Conservation (phyloP, 2,797 vertebrate genomes). For the Melanogrammus aeglefinus region DNA sequence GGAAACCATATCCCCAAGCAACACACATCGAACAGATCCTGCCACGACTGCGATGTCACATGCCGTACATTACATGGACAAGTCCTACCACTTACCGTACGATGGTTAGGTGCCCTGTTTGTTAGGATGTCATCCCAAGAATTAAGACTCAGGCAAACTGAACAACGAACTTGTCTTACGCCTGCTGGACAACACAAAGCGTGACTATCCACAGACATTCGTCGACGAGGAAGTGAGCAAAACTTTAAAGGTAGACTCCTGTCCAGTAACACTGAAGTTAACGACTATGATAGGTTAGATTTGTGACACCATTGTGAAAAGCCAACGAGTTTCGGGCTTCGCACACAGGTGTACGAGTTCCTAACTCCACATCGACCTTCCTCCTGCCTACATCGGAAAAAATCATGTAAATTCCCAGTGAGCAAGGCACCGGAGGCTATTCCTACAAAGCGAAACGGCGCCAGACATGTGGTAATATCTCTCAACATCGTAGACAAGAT, state of each 20-base stretch:
- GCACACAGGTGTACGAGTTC: constrained; percentile 7
- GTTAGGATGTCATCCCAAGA: constrained; percentile 16
- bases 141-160: constrained; percentile 7
- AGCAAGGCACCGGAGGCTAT: too few species aligned
- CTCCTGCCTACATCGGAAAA: constrained; percentile 11
- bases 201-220: constrained; percentile 18
- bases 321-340: constrained; percentile 8
- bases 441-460: too few species aligned
- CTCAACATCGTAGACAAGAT: too few species aligned
- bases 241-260: neutral
- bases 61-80: too few species aligned
- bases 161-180: constrained; percentile 28
- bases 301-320: neutral
- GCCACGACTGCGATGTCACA: neutral
- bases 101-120: constrained; percentile 38
- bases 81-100: too few species aligned
- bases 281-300: constrained; percentile 17
- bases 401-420: too few species aligned
- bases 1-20: too few species aligned
- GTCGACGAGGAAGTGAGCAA: constrained; percentile 8
- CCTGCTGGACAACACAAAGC: constrained; percentile 23
- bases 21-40: too few species aligned
- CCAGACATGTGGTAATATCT: too few species aligned
- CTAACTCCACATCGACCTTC: neutral
- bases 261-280: constrained; percentile 18